phyloP scores from a whole-genome alignment of 2,888 invertebrate species.

The Agrypnus murinus region DNA sequence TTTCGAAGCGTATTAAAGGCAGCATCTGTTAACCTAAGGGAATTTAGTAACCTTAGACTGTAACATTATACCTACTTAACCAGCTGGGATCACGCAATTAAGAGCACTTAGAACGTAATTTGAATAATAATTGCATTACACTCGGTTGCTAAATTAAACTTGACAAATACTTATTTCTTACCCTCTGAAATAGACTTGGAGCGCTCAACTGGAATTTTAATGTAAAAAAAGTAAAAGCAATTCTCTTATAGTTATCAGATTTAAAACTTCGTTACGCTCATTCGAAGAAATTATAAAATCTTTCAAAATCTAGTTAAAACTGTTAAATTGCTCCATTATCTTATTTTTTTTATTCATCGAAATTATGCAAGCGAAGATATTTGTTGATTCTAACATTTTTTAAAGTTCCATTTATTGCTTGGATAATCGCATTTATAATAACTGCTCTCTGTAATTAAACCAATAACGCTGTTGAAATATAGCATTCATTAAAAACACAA shows the following conservation, averaged over 20 bases:
- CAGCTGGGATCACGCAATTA: constrained; percentile 61
- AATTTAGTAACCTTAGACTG: constrained; percentile 60
- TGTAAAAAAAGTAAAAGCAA: constrained; percentile 52
- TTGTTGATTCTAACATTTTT: neutral
- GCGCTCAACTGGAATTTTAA: constrained; percentile 55
- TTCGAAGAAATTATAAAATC: constrained; percentile 33
- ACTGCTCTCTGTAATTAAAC: neutral
- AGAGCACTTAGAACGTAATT: constrained; percentile 61
- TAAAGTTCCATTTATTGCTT: too few species aligned
- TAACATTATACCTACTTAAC: constrained; percentile 62
- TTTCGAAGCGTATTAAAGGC: constrained; percentile 54
- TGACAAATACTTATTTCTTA: constrained; percentile 57
- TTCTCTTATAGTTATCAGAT: constrained; percentile 41
- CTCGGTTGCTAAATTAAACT: constrained; percentile 56
- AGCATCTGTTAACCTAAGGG: constrained; percentile 59
- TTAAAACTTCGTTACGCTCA: constrained; percentile 40
- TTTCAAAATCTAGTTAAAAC: constrained; percentile 6
- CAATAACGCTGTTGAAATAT: neutral
- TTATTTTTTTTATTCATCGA: neutral
- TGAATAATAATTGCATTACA: constrained; percentile 61
- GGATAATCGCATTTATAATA: too few species aligned
- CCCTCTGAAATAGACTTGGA: constrained; percentile 47
- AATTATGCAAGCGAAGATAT: neutral
- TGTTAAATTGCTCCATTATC: neutral
- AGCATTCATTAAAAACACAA: too few species aligned